Evolutionary conservation across 2,888 invertebrate species (phyloP), one percentile per base, ranked within the genome.

Genomic region (Cabera pusaria): DNA sequence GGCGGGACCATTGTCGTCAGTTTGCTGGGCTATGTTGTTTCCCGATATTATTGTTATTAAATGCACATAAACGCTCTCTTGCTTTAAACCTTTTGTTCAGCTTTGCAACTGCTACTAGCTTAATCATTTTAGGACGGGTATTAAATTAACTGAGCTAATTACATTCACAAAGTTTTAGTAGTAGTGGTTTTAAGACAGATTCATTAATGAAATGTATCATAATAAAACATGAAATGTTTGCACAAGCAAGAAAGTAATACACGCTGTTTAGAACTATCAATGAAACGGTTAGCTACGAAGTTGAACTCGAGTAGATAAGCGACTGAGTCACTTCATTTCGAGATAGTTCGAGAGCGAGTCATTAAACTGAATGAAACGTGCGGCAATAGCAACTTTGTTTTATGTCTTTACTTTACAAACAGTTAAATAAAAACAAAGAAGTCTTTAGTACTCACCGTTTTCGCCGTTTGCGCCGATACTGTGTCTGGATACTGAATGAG

Each of bases 401-500:
- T 82, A 86, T 73, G 64, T 68, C 74, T 76, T 73, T 64, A 72
- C 75, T 82, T 80, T 66, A 68, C 65, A 75, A 82, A 83, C 72
- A 67, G 74, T 78, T 74, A 78, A 80, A 81, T 80, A 80, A 78
- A 85, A 84, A 78, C 73, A 77, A 75, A 68, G 56, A 76, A 76
- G 67, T 68, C 59, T 71, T 72, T 62, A 65, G 59, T 76, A 92
- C 93, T 93, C 84, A 96, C 95, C 90, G 94, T 92, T 93, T 98
- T 99, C 72, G 99, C 99, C 68, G 97, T 94, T 89, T 98, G 98
- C 59, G 99, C 99, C 59, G 98, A 96, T 74, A 96, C 93, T 52
- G 98, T 96, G 90, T 99, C 99, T 62, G 97, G 96, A 89, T 98
- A 98, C 91, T 99, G 99, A 85, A 99, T 98, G 76, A 99, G 93